Conservation (phyloP, 2,888 invertebrate species). For the Thecocarcelia acutangulata region DNA sequence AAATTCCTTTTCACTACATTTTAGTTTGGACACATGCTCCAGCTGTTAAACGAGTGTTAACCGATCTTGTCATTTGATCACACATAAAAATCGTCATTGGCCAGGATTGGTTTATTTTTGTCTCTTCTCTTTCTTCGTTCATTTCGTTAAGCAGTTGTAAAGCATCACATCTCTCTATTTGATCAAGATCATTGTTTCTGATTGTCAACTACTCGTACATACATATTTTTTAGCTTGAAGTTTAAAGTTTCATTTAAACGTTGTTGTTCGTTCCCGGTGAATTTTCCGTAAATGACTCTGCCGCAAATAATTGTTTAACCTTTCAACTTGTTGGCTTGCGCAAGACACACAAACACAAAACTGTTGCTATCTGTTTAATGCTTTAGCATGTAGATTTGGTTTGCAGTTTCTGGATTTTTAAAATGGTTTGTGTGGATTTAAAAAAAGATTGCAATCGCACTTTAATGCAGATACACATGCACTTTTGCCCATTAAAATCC, state of each 20-base stretch:
- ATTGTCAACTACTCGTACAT: no score
- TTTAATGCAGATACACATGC: constrained; percentile 2
- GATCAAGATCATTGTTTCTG: constrained; percentile 64
- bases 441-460: constrained; percentile 38
- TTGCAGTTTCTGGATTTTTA: constrained; percentile 3
- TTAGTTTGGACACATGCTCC: constrained; percentile 29
- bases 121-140: not conserved
- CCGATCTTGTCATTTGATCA: constrained; percentile 68
- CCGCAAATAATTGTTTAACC: constrained; percentile 74
- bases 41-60: constrained; percentile 61
- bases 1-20: constrained; percentile 53
- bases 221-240: constrained; percentile 14
- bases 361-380: constrained; percentile 15
- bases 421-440: constrained; percentile 19
- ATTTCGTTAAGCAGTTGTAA: constrained; percentile 10
- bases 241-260: constrained; percentile 52
- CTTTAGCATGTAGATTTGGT: constrained; percentile 35
- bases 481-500: constrained; percentile 18
- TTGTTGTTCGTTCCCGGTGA: constrained; percentile 1
- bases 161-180: constrained; percentile 32
- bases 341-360: constrained; percentile 1
- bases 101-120: constrained; percentile 29
- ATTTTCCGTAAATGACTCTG: constrained; percentile 24
- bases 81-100: constrained; percentile 40
- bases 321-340: constrained; percentile 68